Evolutionary conservation across 2,888 invertebrate species (phyloP).

Genomic region (Tribolium freemani): DNA sequence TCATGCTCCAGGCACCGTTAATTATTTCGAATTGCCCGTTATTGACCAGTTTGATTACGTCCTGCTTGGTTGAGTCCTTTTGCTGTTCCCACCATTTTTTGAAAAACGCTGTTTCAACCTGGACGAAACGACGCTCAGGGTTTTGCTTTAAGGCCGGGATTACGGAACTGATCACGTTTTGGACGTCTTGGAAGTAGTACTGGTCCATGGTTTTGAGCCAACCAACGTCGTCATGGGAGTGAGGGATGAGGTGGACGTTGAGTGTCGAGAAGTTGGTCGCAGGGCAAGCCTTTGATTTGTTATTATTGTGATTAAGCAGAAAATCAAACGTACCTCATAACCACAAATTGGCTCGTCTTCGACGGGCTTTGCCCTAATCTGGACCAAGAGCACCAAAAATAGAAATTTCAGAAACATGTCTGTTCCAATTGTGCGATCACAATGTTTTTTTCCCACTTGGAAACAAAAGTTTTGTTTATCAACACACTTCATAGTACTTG

Average conservation of each 20-base stretch:
- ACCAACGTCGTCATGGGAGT: constrained; percentile 89
- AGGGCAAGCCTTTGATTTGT: constrained; percentile 13
- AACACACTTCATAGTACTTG: neutral
- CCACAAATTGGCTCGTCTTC: constrained; percentile 15
- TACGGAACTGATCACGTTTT: constrained; percentile 91
- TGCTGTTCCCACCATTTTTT: constrained; percentile 85
- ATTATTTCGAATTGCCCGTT: constrained; percentile 74
- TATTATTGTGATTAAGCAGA: neutral
- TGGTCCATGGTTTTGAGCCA: constrained; percentile 90
- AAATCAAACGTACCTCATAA: constrained; percentile 4
- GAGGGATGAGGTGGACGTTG: constrained; percentile 85
- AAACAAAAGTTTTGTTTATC: constrained; percentile 3
- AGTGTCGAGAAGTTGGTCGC: constrained; percentile 59
- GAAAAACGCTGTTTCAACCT: constrained; percentile 84
- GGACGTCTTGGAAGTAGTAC: constrained; percentile 82
- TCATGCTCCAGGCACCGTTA: constrained; percentile 74
- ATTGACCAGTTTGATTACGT: constrained; percentile 73
- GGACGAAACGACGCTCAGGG: constrained; percentile 79
- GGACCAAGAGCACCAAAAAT: neutral
- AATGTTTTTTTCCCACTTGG: neutral
- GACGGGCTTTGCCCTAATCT: neutral
- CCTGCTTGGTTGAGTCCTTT: constrained; percentile 69
- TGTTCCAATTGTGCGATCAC: neutral
- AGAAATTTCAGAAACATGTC: neutral
- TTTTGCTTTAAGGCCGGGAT: constrained; percentile 80